Evolutionary conservation across 2,797 vertebrate genomes (phyloP).

Genomic region (Melanitta fusca): DNA sequence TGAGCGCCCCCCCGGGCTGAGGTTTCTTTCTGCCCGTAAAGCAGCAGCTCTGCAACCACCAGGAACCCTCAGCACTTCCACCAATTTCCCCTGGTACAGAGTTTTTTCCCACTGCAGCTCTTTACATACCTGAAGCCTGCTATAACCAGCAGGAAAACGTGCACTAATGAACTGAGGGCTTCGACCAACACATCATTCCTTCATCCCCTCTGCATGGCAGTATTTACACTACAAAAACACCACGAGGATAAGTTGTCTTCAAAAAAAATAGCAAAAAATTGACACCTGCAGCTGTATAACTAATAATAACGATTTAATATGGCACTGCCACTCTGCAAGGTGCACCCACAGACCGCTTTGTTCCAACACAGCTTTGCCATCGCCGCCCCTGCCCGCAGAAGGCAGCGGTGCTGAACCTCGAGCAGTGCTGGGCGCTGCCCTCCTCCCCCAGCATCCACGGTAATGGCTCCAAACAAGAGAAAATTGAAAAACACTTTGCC

Average conservation of each 20-base stretch:
- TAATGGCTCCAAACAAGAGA: neutral
- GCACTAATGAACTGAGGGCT: neutral
- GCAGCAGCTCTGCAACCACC: neutral
- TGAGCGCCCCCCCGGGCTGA: neutral
- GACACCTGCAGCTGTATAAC: neutral
- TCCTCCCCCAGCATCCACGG: neutral
- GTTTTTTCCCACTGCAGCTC: neutral
- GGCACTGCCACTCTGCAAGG: neutral
- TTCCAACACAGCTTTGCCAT: neutral
- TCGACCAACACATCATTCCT: neutral
- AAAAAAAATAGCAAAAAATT: neutral
- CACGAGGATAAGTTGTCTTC: neutral
- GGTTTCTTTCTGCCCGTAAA: neutral
- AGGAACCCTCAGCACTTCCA: neutral
- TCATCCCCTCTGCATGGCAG: accelerated
- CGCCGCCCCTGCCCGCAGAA: neutral
- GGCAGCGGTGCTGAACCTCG: neutral
- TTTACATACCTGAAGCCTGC: accelerated
- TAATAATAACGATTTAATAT: neutral
- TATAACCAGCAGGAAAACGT: neutral
- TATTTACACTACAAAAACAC: neutral
- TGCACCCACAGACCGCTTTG: neutral
- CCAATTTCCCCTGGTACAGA: neutral
- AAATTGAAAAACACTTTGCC: neutral
- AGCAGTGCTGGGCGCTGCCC: neutral